Evolutionary conservation across 92 coral and sea anemone species (phyloP), one percentile per base, ranked within the genome.

Genomic region (Pocillopora meandrina): DNA sequence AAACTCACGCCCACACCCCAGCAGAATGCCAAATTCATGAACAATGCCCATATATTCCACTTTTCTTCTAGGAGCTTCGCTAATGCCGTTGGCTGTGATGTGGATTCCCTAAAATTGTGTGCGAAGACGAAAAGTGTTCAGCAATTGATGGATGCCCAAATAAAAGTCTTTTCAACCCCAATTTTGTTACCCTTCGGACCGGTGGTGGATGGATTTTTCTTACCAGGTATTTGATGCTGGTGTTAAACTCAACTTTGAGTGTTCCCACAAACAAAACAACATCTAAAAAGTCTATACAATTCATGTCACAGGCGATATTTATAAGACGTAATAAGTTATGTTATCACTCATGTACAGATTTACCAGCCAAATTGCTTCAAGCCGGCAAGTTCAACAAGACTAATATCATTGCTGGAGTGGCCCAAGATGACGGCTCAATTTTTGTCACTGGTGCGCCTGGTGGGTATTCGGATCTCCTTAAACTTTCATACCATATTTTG

Each of bases 391-490:
- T 87, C 19, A 87, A 87, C 55, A 87, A 65, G 21, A 81, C 76
- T 13, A 87, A 80, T 65, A 61, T 87, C 33, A 87, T 87, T 21
- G 74, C 74, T 1, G 90, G 90, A 2, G 82, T 87, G 8, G 63
- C 85, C 55, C 63, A 73, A 13, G 90, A 87, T 31, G 90, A 87
- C n/a, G 90, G 87, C 2, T 82, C 87, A 1, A 63, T 87, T 61
- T 87, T 87, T 20, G 80, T 81, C 34, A 34, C 67, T 31, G 76
- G 85, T 52, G 85, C 58, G 4, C 65, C 65, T 56, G 76, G 85
- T 81, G 2, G 26, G 83, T 19, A 26, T 26, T 14, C 18, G 7
- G 1, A 20, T 65, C 3, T 19, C 12, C 10, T n/a, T 5, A 42
- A 42, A 6, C 69, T 65, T 65, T 21, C 31, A 20, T 26, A 18